These are phyloP conservation scores for Paramuricea clavata DNA, from an alignment of 92 coral and sea anemone genomes.

Conservation along the genomic window DNA sequence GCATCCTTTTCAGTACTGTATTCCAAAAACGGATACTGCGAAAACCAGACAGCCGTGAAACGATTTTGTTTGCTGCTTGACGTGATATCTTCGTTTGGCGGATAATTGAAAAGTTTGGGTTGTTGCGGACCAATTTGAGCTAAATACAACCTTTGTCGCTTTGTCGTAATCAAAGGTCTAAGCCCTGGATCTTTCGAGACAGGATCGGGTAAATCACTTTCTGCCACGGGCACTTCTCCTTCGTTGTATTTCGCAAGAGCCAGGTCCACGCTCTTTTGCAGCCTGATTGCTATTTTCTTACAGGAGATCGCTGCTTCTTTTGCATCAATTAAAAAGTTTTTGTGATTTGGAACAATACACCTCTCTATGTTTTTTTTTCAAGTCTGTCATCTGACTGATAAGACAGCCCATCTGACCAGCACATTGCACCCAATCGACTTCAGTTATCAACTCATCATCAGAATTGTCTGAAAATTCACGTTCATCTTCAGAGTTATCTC, in stretches of 20 bases:
- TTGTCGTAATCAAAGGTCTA: background rate
- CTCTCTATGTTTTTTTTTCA: background rate
- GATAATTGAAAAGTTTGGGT: slow-evolving; percentile 29
- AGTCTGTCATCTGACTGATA: slow-evolving; percentile 26
- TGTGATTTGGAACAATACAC: slow-evolving; percentile 26
- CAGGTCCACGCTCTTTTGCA: background rate
- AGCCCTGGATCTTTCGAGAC: slow-evolving; percentile 29
- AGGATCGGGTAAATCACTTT: slow-evolving; percentile 18
- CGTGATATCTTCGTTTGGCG: slow-evolving; percentile 24
- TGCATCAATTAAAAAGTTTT: slow-evolving; percentile 20
- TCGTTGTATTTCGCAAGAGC: slow-evolving; percentile 20
- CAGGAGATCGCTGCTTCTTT: slow-evolving; percentile 34
- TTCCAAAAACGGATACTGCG: slow-evolving; percentile 20
- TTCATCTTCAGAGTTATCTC: background rate
- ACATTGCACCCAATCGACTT: slow-evolving; percentile 25
- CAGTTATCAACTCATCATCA: background rate
- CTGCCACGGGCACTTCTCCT: background rate
- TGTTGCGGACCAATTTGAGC: slow-evolving; percentile 31
- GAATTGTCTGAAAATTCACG: background rate
- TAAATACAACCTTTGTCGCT: slow-evolving; percentile 33
- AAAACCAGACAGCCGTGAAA: slow-evolving; percentile 26
- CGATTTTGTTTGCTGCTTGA: slow-evolving; percentile 31
- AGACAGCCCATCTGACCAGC: background rate
- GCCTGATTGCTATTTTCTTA: background rate
- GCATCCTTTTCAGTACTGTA: slow-evolving; percentile 20